Conservation (phyloP, 2,888 invertebrate species). For the Calephelis perditalis region DNA sequence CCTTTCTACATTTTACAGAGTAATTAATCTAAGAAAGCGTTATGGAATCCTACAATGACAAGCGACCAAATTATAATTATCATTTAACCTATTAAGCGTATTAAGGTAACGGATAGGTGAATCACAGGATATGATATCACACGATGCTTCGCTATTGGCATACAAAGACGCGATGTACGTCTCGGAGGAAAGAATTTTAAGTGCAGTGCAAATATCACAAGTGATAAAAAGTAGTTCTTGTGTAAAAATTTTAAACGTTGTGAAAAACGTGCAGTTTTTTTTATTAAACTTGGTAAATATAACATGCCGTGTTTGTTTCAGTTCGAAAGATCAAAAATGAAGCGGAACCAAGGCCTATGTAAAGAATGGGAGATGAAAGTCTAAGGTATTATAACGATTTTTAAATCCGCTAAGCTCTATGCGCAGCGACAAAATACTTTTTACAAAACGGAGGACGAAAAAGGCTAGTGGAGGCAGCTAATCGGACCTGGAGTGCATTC, state of each 20-base stretch:
- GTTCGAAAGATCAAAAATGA: neutral
- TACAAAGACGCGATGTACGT: slow-evolving; percentile 47
- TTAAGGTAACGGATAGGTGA: slow-evolving; percentile 46
- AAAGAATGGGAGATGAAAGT: slow-evolving; percentile 14
- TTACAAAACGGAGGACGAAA: slow-evolving; percentile 44
- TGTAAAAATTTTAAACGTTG: slow-evolving; percentile 12
- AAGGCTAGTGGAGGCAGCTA: slow-evolving; percentile 53
- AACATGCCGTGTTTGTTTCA: slow-evolving; percentile 9
- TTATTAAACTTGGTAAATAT: neutral
- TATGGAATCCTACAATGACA: neutral
- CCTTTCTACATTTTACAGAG: no score
- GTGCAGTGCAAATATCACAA: slow-evolving; percentile 54
- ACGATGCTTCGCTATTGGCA: slow-evolving; percentile 43
- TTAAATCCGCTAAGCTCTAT: slow-evolving; percentile 28
- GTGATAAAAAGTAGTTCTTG: slow-evolving; percentile 18
- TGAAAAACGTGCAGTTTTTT: slow-evolving; percentile 13
- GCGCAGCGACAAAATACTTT: slow-evolving; percentile 37
- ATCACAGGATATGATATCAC: slow-evolving; percentile 69
- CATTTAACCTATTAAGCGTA: slow-evolving; percentile 62
- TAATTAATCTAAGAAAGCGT: neutral
- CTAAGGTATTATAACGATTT: slow-evolving; percentile 26
- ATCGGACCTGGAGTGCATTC: slow-evolving; percentile 29
- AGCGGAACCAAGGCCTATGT: slow-evolving; percentile 1
- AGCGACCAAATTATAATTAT: slow-evolving; percentile 44
- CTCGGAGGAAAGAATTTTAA: slow-evolving; percentile 51